Conservation (phyloP, 2,113 vertebrate genomes). For the Elephas maximus region DNA sequence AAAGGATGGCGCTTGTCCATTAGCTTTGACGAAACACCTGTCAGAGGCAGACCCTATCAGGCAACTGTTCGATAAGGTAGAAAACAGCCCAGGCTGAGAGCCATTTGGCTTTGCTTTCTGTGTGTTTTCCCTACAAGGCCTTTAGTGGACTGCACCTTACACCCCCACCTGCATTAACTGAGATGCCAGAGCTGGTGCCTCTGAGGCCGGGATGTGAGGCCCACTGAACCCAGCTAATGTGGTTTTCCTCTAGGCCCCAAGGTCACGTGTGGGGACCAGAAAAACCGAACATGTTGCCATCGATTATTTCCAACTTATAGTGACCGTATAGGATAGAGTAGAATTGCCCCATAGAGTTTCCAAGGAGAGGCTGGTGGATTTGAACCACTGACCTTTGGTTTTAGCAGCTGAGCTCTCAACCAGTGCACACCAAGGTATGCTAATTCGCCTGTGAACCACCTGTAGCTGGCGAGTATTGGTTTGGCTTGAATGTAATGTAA, state of each 20-base stretch:
- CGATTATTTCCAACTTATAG: too few species aligned
- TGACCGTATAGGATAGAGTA: too few species aligned
- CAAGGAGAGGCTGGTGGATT: too few species aligned
- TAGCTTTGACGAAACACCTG: not conserved
- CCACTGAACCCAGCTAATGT: not conserved
- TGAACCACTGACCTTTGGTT: too few species aligned
- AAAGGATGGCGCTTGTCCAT: not conserved
- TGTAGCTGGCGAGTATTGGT: not conserved
- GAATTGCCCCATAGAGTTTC: too few species aligned
- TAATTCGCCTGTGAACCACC: constrained; percentile 35
- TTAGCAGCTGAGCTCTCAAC: too few species aligned
- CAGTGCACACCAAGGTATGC: not conserved
- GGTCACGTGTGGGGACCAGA: not conserved
- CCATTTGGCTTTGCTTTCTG: not conserved
- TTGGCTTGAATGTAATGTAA: not conserved
- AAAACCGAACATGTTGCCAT: too few species aligned
- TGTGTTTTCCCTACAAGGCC: not conserved
- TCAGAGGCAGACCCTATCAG: not conserved
- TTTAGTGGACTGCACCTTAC: not conserved
- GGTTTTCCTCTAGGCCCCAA: not conserved
- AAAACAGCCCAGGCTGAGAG: not conserved
- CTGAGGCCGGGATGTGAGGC: not conserved
- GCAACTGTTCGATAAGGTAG: not conserved
- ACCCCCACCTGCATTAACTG: not conserved
- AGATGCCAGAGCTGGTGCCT: not conserved